A percentile compares a stretch with the other conserved stretches of the same genome.
phyloP scores from a whole-genome alignment of 2,797 vertebrate species.

The Acanthurus leucopareius region DNA sequence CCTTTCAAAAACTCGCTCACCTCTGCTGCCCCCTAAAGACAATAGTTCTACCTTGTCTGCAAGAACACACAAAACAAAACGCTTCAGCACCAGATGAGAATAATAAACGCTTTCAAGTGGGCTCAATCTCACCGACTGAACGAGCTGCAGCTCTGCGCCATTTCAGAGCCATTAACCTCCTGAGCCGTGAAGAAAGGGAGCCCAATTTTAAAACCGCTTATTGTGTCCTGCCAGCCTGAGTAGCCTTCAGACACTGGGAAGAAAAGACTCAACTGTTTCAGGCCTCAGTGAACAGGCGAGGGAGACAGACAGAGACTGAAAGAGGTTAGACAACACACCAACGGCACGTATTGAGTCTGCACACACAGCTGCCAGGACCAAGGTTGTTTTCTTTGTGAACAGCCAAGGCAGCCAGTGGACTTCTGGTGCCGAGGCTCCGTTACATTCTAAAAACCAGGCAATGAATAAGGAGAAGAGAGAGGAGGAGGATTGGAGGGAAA shows the following conservation, averaged over 20 bases:
- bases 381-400: conserved; percentile 81
- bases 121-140: conserved; percentile 78
- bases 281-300: conserved; percentile 82
- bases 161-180: conserved; percentile 85
- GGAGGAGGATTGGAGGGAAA: conserved; percentile 65
- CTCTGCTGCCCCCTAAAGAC: conserved; percentile 87
- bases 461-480: conserved; percentile 65
- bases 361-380: conserved; percentile 77
- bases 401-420: conserved; percentile 77
- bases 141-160: conserved; percentile 71
- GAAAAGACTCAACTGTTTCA: conserved; percentile 84
- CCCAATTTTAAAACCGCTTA: conserved; percentile 83
- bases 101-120: conserved; percentile 84
- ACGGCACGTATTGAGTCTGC: conserved; percentile 71
- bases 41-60: conserved; percentile 78
- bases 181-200: conserved; percentile 79
- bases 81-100: conserved; percentile 79
- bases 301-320: conserved; percentile 78
- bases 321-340: conserved; percentile 81
- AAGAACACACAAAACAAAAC: conserved; percentile 78
- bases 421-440: conserved; percentile 70
- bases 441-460: conserved; percentile 59
- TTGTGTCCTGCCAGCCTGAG: conserved; percentile 80
- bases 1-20: conserved; percentile 81
- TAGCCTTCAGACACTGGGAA: conserved; percentile 80